Evolutionary conservation across 2,113 vertebrate species (phyloP).

Genomic region (Cephalopholis sonnerati): DNA sequence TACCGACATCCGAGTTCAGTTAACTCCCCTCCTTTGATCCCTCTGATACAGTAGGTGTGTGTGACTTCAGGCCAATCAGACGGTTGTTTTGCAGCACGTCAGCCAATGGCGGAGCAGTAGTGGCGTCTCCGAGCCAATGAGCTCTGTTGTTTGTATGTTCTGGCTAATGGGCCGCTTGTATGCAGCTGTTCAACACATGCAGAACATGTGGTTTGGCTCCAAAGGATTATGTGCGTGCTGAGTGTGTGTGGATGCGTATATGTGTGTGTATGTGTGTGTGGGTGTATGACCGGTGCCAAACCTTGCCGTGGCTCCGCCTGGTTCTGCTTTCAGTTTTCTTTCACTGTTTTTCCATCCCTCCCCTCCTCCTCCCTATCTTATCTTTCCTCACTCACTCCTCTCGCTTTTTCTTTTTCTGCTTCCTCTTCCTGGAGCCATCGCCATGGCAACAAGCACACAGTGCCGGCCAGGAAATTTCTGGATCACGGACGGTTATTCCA

Average conservation of each 20-base stretch:
- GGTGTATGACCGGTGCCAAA: conserved; percentile 44
- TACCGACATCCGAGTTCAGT: conserved; percentile 32
- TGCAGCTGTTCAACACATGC: conserved; percentile 79
- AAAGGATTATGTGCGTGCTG: conserved; percentile 4
- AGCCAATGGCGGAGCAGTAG: conserved; percentile 51
- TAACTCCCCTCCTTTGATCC: conserved; percentile 51
- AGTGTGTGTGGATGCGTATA: conserved; percentile 11
- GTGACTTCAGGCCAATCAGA: conserved; percentile 44
- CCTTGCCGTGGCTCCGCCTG: conserved; percentile 22
- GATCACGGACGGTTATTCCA: conserved; percentile 52
- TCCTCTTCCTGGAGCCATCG: conserved; percentile 47
- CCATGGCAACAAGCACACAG: conserved; percentile 67
- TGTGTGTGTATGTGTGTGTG: background rate
- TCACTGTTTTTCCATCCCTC: conserved; percentile 29
- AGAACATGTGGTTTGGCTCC: conserved; percentile 74
- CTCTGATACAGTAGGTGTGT: conserved; percentile 34
- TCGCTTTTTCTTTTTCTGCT: conserved; percentile 1
- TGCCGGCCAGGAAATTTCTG: conserved; percentile 62
- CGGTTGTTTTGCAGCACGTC: conserved; percentile 22
- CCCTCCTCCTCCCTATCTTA: conserved; percentile 4
- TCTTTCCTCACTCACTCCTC: conserved; percentile 28
- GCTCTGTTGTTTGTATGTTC: conserved; percentile 49
- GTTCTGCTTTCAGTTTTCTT: conserved; percentile 43
- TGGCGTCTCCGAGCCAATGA: conserved; percentile 51
- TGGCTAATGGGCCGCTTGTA: conserved; percentile 35